Base-by-base conservation (phyloP, 2,113 vertebrate genomes). In the Ceyx cyanopectus region DNA sequence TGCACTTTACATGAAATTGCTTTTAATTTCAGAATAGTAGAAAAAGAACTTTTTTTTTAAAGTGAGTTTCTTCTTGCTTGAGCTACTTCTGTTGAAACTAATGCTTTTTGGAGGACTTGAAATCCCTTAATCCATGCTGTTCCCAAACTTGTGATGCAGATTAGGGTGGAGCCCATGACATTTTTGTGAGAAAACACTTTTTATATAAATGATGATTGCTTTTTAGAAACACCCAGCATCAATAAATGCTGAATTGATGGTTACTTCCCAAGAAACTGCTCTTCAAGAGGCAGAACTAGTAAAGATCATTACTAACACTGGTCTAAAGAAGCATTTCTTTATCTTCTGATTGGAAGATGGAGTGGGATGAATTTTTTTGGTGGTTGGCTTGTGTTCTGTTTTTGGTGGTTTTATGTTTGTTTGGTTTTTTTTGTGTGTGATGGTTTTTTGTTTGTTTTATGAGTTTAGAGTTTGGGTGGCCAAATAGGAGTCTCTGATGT, bases 81-180 rank as follows among this genome's bases (percentile, higher is more conserved):
- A 81, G 19, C 17, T 54, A 8, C 20, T 74, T 78, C 5, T 74
- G 12, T 63, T 4, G 67, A 63, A 85, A 72, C 13, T 24, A 26
- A 21, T n/a, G 8, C 4, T 57, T 81, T 58, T 73, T 90, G 9
- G 41, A 62, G 56, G 13, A 24, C 23, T 67, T 46, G 2, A 43
- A 46, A 46, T 79, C 10, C 14, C 7, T 61, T 81, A 14, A 20
- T 75, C 5, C 65, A 6, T 85, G 8, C 8, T 68, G 16, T 73
- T 81, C 30, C 15, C 18, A 40, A 13, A 61, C 2, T 24, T 68
- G 16, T 72, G 27, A 30, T 9, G 29, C 15, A 56, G 40, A 27
- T 54, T 24, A 74, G 8, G 6, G 13, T 1, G 1, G 20, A 40
- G 10, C 62, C 15, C 3, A 1, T 72, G 30, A 10, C 14, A 12